Evolutionary conservation across 2,888 invertebrate genomes (phyloP), one percentile per base, ranked within the genome.

Genomic region (Nematopogon swammerdamellus): DNA sequence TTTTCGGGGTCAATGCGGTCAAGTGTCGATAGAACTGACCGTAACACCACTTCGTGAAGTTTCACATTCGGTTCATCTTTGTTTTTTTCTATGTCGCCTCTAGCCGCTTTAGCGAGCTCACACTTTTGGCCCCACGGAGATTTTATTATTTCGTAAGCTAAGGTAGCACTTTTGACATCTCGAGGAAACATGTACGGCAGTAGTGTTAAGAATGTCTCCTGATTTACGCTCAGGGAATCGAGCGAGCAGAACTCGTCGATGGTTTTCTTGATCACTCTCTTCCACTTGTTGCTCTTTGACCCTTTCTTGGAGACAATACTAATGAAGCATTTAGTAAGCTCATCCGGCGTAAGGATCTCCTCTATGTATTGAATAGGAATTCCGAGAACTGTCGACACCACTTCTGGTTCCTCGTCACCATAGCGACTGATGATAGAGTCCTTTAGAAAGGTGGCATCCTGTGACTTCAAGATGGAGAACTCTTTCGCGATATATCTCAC

Each of bases 361-460:
- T 70, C 58, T 5, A 79, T 57, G 54, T 60, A 59, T 3, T 68
- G 56, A 48, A 58, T 56, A 0, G 80, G 66, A 17, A 86, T 68
- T 18, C 73, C 68, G 3, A 88, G 65, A 44, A 82, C 70, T 42
- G 83, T 81, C 18, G 62, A 59, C 0, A 91, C 83, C 1, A 92
- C 87, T 46, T 73, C 65, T 0, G 80, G 69, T 56, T 83, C 81
- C 16, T 89, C 88, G 66, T 92, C 92, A 47, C 76, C 73, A 2
- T 92, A 79, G 52, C 89, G 81, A 56, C 84, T 85, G 2, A 83
- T 60, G 5, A 92, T 67, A 0, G 86, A 83, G 48, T 84, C 83
- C 54, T 82, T 84, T 0, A 90, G 70, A 58, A 87, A 80, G n/a
- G 84, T 82, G 25, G 74, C 62, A 57, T 85, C 80, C 44, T 80